phyloP scores from a whole-genome alignment of 2,797 vertebrate genomes.

The Malurus splendens region DNA sequence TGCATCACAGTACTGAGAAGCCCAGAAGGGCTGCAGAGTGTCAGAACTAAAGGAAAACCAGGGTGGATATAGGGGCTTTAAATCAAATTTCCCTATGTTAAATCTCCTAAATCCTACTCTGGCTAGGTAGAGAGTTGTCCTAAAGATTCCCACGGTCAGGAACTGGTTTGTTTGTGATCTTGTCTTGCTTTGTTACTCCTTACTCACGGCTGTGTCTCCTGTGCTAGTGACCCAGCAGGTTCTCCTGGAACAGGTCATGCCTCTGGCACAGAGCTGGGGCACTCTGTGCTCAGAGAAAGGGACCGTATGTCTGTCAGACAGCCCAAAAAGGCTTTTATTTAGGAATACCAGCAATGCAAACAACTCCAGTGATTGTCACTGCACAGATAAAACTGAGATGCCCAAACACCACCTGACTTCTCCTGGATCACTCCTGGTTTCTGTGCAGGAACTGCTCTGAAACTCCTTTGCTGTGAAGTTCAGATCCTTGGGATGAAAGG shows the following conservation, averaged over 20 bases:
- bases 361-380: background rate
- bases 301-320: background rate
- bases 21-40: fast-evolving
- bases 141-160: background rate
- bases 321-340: background rate
- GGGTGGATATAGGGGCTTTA: fast-evolving
- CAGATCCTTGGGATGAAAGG: background rate
- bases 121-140: background rate
- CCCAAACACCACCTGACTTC: background rate
- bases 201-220: background rate
- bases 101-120: background rate
- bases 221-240: background rate
- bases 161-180: background rate
- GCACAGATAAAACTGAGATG: background rate
- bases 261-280: background rate
- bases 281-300: background rate
- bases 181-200: background rate
- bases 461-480: background rate
- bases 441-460: background rate
- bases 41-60: background rate
- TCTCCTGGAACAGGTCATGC: background rate
- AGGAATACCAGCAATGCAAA: background rate
- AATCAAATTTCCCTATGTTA: background rate
- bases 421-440: background rate
- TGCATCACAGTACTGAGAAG: background rate